A percentile compares a stretch with the other conserved stretches of the same genome.
phyloP scores from a whole-genome alignment of 2,113 vertebrate species.

The Hepsetus odoe region DNA sequence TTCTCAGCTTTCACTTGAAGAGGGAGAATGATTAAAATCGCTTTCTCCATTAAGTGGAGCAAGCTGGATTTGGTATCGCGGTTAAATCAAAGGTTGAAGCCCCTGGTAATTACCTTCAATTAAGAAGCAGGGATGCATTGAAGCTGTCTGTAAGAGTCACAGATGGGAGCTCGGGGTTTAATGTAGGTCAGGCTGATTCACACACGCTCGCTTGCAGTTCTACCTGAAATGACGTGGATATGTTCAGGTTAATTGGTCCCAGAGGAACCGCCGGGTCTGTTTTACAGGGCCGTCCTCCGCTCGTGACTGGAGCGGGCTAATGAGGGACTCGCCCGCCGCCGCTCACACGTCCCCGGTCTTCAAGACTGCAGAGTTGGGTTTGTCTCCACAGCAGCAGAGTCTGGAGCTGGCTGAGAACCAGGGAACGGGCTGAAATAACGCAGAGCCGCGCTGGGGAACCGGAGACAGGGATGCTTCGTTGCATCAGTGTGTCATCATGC shows the following conservation, averaged over 20 bases:
- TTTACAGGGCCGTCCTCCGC: not conserved
- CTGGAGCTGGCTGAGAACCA: not conserved
- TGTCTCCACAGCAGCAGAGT: no score
- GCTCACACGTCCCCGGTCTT: no score
- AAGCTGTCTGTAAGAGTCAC: not conserved
- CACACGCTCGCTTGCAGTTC: not conserved
- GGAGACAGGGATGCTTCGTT: not conserved
- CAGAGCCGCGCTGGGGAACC: not conserved
- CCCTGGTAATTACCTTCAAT: not conserved
- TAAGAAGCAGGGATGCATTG: not conserved
- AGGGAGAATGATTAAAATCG: not conserved
- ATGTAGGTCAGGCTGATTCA: not conserved
- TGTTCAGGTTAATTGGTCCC: slow-evolving; percentile 7
- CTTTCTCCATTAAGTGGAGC: not conserved
- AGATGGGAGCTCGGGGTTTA: not conserved
- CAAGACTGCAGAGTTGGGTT: no score
- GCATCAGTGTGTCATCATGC: not conserved
- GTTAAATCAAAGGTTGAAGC: not conserved
- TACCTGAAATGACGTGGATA: not conserved
- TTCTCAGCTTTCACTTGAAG: not conserved
- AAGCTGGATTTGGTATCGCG: not conserved
- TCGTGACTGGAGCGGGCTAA: not conserved
- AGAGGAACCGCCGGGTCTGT: not conserved
- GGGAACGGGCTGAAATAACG: not conserved
- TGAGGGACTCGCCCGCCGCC: no score